Evolutionary conservation across 2,888 invertebrate species (phyloP).

Genomic region (Caenorhabditis zanzibari): DNA sequence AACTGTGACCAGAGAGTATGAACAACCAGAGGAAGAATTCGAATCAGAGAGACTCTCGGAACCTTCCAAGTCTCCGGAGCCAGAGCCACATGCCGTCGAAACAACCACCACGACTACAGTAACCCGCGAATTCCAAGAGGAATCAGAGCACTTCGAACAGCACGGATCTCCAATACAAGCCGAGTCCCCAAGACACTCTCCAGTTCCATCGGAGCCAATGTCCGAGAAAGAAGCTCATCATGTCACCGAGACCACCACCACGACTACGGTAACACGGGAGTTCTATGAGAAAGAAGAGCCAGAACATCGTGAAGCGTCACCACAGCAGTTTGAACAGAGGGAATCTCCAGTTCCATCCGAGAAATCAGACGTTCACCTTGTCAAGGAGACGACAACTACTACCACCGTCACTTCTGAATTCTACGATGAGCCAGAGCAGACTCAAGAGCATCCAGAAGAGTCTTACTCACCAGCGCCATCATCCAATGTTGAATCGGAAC

Average conservation of each 20-base stretch:
- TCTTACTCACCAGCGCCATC: conserved; percentile 27
- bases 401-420: conserved; percentile 38
- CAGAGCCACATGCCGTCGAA: conserved; percentile 24
- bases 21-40: not conserved
- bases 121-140: conserved; percentile 31
- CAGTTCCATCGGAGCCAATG: conserved; percentile 38
- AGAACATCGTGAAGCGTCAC: conserved; percentile 2
- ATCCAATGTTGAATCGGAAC: conserved; percentile 37
- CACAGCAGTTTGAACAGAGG: not conserved
- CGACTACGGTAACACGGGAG: conserved; percentile 51
- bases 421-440: conserved; percentile 26
- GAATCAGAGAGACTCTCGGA: conserved; percentile 34
- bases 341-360: conserved; percentile 23
- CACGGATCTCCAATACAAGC: conserved; percentile 12
- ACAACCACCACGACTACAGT: conserved; percentile 47
- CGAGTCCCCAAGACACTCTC: conserved; percentile 26
- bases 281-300: conserved; percentile 39
- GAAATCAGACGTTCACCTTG: conserved; percentile 14
- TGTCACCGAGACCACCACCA: conserved; percentile 33
- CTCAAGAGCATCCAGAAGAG: not conserved
- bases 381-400: conserved; percentile 35
- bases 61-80: conserved; percentile 28
- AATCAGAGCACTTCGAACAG: not conserved
- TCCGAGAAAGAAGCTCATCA: conserved; percentile 21
- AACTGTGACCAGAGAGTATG: conserved; percentile 6